These are phyloP conservation scores for Ciconia stormi DNA, from an alignment of 2,113 vertebrate genomes.

Conservation along the genomic window DNA sequence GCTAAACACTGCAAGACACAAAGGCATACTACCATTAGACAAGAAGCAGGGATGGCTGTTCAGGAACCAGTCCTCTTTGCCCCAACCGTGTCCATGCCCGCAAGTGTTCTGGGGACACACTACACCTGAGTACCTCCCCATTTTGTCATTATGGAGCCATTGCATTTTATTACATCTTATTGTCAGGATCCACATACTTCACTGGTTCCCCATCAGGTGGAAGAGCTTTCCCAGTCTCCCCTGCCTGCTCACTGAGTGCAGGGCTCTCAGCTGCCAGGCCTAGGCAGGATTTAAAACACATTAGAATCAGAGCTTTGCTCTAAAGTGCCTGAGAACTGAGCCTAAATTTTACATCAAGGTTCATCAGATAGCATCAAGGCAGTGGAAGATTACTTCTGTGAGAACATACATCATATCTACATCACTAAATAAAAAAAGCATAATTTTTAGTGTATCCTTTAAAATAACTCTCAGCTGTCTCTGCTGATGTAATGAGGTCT, in stretches of 20 bases:
- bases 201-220: neutral
- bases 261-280: neutral
- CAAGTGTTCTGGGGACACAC: no score
- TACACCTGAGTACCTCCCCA: neutral
- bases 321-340: neutral
- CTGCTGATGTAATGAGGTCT: neutral
- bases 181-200: neutral
- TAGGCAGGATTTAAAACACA: neutral
- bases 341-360: neutral
- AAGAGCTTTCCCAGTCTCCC: neutral
- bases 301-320: neutral
- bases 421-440: neutral
- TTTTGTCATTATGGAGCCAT: neutral
- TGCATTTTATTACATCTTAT: neutral
- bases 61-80: neutral
- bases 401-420: neutral
- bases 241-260: neutral
- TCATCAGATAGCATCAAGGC: neutral
- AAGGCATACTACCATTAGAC: rapidly evolving
- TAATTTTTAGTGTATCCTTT: neutral
- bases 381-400: neutral
- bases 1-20: neutral
- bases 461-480: neutral
- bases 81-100: neutral
- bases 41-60: neutral